A percentile compares a stretch with the other conserved stretches of the same genome.
These are phyloP conservation scores for Conus betulinus DNA, from an alignment of 1,140 invertebrate species.

Conservation along the genomic window DNA sequence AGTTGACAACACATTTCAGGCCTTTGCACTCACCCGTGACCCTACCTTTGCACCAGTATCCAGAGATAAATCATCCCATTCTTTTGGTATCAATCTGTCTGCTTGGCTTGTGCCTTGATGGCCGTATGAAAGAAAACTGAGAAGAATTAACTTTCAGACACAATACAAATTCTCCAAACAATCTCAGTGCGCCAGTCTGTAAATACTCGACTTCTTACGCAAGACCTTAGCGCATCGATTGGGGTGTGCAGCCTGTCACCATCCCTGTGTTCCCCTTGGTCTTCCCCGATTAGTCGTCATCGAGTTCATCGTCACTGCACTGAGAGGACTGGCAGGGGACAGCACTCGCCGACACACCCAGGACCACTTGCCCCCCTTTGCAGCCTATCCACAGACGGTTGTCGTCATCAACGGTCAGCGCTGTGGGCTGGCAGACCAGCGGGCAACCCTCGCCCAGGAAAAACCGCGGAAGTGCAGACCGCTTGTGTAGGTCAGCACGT, in stretches of 20 bases:
- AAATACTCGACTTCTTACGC: no score
- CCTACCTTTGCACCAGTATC: no score
- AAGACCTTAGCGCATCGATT: not conserved
- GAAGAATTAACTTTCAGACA: no score
- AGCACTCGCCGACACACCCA: not conserved
- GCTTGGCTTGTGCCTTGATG: no score
- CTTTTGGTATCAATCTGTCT: not conserved
- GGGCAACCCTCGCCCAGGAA: not conserved
- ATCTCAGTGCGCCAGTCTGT: not conserved
- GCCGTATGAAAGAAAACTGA: no score
- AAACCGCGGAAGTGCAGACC: not conserved
- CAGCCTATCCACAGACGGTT: no score
- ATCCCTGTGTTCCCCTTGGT: not conserved
- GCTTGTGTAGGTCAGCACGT: not conserved
- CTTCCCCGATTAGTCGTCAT: not conserved
- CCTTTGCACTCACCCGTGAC: no score
- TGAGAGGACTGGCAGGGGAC: conserved; percentile 7
- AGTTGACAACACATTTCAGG: no score
- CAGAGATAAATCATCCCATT: not conserved
- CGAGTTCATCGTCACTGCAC: not conserved
- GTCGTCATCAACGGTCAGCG: no score
- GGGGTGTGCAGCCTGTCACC: not conserved
- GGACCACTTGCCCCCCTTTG: not conserved
- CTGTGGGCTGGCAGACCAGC: no score
- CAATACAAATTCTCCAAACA: not conserved